Evolutionary conservation across 2,888 invertebrate genomes (phyloP), one percentile per base, ranked within the genome.

Genomic region (Linyphia triangularis): DNA sequence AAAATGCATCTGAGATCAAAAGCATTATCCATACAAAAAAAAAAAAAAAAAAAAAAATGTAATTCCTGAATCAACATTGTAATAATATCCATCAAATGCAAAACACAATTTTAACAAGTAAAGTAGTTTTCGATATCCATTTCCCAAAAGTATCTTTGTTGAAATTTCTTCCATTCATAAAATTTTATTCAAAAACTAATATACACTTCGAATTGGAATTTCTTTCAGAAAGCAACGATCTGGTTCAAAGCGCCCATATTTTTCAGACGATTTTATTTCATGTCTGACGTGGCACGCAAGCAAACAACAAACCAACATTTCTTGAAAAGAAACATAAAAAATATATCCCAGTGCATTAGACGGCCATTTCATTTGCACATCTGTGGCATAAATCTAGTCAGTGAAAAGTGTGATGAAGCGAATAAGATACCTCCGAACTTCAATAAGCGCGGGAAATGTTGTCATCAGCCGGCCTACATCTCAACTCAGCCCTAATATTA

Each of bases 401-500:
- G 43, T 16, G 22, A 26, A 51, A 33, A 83, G 67, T 85, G 59
- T 77, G 77, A 33, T 75, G 84, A 69, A 85, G 77, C 73, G 73
- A 77, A 67, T 57, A 69, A 40, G 75, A 43, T 75, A 67, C 77
- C 67, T 77, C 73, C 61, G 22, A 70, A 63, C 82, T 72, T 65
- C 83, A 73, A 83, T 73, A 73, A 73, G 72, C 63, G 72, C 26
- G 37, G 83, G 73, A 33, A 83, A 73, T 73, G 77, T 77, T 67
- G 75, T 75, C 84, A 77, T 85, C 84, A 77, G 77, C 77, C 77
- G 28, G 67, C 67, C 24, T 85, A 40, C 84, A 33, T 24, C 84
- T 85, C 84, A 85, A 85, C 77, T 75, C 84, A 40, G 43, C 75
- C 75, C 67, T 85, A 77, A 85, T 85, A 85, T 77, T 85, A 85